Base-by-base conservation (phyloP, 2,797 vertebrate genomes). In the Gephyroberyx darwinii region DNA sequence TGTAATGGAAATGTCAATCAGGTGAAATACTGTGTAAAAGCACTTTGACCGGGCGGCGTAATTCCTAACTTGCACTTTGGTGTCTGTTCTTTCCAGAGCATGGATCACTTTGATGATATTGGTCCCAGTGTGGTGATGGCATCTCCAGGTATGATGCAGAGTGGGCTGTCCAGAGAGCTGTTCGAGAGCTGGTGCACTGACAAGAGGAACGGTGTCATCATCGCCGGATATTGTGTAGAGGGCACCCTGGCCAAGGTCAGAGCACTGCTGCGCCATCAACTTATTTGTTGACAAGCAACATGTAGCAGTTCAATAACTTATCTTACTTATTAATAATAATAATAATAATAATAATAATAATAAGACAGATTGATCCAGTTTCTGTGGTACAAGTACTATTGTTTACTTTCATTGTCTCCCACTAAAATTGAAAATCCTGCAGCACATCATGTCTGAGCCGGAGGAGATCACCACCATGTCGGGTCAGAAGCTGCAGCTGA, bases 131-230 rank as follows among this genome's bases (percentile, higher is more conserved):
- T 98, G 60, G 97, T 99, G 54, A 98, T 98, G 97, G 96, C 96
- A 2, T 98, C 96, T 53, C 97, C 97, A 0, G 97, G 97, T 68
- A 99, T 99, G 96, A 98, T 99, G 96, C 97, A 99, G 89, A 99
- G 97, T 2, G 97, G 97, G 0, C 92, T 99, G 3, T 98, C 97
- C 84, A 93, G 97, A 62, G 97, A 99, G 90, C 83, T 99, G 61
- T 98, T 99, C 78, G 97, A 99, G 86, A 99, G 98, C 91, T 99
- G 97, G 97, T 99, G 96, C 88, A 98, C 97, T 0, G 98, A 99
- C 69, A 99, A 99, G 88, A 96, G 97, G 81, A 99, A 98, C 0
- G 97, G 97, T 0, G 96, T 99, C 60, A 98, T 99, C 82, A 99
- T 99, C 20, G 97, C 97, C 0, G 96, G 96, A 22, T 99, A 98